phyloP scores from a whole-genome alignment of 2,888 invertebrate species.

The Hymenopus coronatus region DNA sequence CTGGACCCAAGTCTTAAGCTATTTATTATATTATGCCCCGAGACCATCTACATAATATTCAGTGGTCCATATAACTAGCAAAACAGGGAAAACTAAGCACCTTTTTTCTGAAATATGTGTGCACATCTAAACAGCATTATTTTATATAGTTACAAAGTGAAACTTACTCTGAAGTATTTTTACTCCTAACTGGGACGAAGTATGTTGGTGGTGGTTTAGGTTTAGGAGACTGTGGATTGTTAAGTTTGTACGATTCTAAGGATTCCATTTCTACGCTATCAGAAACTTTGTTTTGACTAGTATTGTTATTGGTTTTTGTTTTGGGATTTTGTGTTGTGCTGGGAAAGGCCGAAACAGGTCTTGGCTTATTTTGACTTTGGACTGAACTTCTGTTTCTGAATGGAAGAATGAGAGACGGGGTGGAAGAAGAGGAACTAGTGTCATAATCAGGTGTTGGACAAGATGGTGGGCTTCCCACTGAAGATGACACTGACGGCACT shows the following conservation, averaged over 20 bases:
- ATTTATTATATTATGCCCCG: too few species aligned
- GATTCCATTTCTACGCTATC: slow-evolving; percentile 68
- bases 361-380: neutral
- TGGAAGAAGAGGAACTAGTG: slow-evolving; percentile 44
- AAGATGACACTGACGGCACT: neutral
- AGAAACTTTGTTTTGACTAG: neutral
- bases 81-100: too few species aligned
- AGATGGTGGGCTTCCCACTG: slow-evolving; percentile 43
- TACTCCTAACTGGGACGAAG: slow-evolving; percentile 50
- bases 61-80: too few species aligned
- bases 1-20: too few species aligned
- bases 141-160: neutral
- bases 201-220: slow-evolving; percentile 69
- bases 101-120: too few species aligned
- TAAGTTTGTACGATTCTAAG: slow-evolving; percentile 70
- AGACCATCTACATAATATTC: too few species aligned
- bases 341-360: neutral
- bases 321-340: neutral
- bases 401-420: slow-evolving; percentile 6
- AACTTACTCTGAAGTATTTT: neutral
- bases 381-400: neutral
- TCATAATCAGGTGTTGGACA: slow-evolving; percentile 58
- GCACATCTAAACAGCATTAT: too few species aligned
- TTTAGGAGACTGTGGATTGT: slow-evolving; percentile 58
- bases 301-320: neutral